A percentile compares a stretch with the other conserved stretches of the same genome.
Evolutionary conservation across 2,888 invertebrate species (phyloP).

Genomic region (Carterocephalus palaemon): DNA sequence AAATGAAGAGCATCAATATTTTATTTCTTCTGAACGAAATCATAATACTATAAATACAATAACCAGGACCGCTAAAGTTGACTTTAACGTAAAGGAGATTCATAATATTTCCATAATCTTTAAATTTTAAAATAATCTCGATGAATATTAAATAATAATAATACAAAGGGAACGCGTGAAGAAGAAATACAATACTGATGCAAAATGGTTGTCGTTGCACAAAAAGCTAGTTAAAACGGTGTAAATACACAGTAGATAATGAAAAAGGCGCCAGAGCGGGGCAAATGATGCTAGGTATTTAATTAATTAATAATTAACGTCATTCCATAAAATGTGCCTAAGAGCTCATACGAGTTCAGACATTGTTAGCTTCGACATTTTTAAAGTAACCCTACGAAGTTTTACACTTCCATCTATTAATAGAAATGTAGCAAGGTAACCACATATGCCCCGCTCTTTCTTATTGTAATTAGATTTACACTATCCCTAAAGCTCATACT

Average conservation of each 20-base stretch:
- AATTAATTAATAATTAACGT: conserved; percentile 35
- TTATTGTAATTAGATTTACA: conserved; percentile 52
- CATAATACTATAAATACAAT: neutral
- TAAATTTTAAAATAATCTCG: too few species aligned
- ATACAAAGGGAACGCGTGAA: neutral
- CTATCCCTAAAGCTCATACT: conserved; percentile 41
- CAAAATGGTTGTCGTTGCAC: conserved; percentile 32
- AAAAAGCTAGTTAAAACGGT: conserved; percentile 39
- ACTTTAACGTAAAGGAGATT: conserved; percentile 3
- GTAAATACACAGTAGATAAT: conserved; percentile 54
- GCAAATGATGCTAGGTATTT: conserved; percentile 46
- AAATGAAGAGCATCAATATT: conserved; percentile 27
- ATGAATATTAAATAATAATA: neutral
- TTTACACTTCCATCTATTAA: conserved; percentile 32
- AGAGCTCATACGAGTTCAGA: conserved; percentile 54
- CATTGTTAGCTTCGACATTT: conserved; percentile 55
- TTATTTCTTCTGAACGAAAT: conserved; percentile 27
- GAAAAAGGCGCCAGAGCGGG: conserved; percentile 47
- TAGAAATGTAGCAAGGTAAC: conserved; percentile 35
- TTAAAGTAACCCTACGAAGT: conserved; percentile 33
- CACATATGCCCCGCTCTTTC: conserved; percentile 59
- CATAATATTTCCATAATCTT: conserved; percentile 1
- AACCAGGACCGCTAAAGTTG: neutral
- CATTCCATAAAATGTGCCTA: conserved; percentile 68
- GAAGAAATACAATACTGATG: conserved; percentile 24